phyloP scores from a whole-genome alignment of 2,113 vertebrate genomes.

The Calyptomena viridis region DNA sequence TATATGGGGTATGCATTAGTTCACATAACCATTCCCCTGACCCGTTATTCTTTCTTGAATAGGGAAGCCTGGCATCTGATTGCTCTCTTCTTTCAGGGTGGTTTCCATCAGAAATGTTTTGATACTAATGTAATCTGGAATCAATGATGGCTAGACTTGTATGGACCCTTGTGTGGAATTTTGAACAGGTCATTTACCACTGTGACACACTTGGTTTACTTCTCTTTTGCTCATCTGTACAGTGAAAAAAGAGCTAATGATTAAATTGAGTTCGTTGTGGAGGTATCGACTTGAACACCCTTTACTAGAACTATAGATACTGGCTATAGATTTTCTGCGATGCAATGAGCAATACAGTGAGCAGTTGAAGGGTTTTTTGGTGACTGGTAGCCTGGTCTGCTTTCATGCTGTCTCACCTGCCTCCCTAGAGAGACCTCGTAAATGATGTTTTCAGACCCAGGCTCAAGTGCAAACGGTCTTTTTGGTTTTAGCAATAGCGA shows the following conservation, averaged over 20 bases:
- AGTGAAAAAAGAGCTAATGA: not conserved
- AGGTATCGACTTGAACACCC: not conserved
- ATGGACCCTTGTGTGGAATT: not conserved
- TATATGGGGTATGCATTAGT: not conserved
- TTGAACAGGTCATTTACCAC: not conserved
- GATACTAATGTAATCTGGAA: not conserved
- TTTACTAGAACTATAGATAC: not conserved
- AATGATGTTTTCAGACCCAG: not conserved
- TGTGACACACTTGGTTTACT: not conserved
- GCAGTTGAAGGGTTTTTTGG: not conserved
- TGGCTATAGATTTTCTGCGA: not conserved
- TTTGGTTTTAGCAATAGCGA: not conserved
- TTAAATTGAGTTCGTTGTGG: not conserved
- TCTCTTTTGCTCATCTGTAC: not conserved
- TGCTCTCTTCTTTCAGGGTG: not conserved
- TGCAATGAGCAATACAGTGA: not conserved
- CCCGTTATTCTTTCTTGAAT: not conserved
- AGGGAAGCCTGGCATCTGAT: not conserved
- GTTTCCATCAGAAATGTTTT: not conserved
- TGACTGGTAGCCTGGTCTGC: not conserved
- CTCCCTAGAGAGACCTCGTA: not conserved
- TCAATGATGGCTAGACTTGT: not conserved
- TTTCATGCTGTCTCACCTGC: not conserved
- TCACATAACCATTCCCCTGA: not conserved
- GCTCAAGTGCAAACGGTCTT: not conserved